Evolutionary conservation across 2,797 vertebrate genomes (phyloP).

Genomic region (Cossypha heuglini): DNA sequence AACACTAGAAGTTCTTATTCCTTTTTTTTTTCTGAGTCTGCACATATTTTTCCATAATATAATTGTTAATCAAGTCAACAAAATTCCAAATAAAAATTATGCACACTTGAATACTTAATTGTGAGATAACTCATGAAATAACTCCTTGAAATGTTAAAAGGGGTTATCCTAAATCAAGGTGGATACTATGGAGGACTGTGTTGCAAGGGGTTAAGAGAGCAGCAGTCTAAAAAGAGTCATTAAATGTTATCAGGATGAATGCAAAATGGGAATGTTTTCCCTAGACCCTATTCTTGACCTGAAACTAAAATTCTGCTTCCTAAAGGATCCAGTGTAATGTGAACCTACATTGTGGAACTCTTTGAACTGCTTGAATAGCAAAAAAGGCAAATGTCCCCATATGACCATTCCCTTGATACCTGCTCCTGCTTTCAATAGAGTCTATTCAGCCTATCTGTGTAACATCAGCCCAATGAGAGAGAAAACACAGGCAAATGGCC

Average conservation of each 20-base stretch:
- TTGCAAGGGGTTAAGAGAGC: neutral
- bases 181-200: neutral
- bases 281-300: neutral
- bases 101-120: neutral
- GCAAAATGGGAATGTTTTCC: neutral
- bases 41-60: neutral
- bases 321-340: neutral
- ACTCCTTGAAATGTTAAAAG: neutral
- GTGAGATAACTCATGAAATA: neutral
- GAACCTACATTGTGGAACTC: neutral
- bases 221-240: neutral
- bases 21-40: neutral
- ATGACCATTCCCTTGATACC: neutral
- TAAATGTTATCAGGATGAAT: neutral
- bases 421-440: neutral
- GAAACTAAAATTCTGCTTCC: neutral
- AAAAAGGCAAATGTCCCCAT: neutral
- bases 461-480: neutral
- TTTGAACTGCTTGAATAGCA: accelerated
- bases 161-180: neutral
- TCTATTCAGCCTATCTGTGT: neutral
- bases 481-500: neutral
- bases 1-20: neutral
- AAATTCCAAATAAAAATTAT: neutral
- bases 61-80: neutral